Base-by-base conservation (phyloP, 2,888 invertebrate species). In the Conops quadrifasciatus region DNA sequence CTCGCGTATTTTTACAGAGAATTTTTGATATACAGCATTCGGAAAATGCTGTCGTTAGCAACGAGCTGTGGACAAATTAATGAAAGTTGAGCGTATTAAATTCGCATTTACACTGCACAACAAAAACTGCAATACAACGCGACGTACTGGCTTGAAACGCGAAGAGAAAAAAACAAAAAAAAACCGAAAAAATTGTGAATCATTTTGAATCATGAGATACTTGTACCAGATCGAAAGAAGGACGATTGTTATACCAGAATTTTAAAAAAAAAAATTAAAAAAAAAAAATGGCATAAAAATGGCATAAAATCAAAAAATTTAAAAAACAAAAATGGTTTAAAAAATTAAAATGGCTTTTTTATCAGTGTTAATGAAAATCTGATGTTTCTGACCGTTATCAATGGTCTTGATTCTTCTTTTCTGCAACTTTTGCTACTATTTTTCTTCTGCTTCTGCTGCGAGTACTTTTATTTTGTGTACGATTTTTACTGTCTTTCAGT, bases 11-110 rank as follows among this genome's bases (percentile, higher is more conserved):
- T n/a, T n/a, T n/a, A 47, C 15, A 45, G 21, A 45, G 9, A 7
- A 9, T 36, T 36, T 36, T 58, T 28, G 15, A 24, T 58, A 28
- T 69, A 68, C 63, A 72, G 36, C 30, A 68, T 68, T 62, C 49
- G 30, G 24, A 68, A 60, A 60, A 68, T 62, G 62, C 51, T 60
- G 53, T 68, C 68, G 68, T 68, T 68, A 68, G 60, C 68, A 60
- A 62, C 30, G 68, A 68, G 49, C 51, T 62, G 68, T 60, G 60
- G 36, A 62, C 60, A 51, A 67, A 67, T 67, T 67, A 68, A 60
- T 68, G 68, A 68, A 68, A 62, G 60, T 36, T 51, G 62, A 68
- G 62, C 68, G 60, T 51, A 68, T 68, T 68, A 68, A 68, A 68
- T 68, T 67, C 21, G 56, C 67, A 58, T 49, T 67, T 45, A 58